These are phyloP conservation scores for Gadus macrocephalus DNA, from an alignment of 2,113 vertebrate species.

Conservation along the genomic window DNA sequence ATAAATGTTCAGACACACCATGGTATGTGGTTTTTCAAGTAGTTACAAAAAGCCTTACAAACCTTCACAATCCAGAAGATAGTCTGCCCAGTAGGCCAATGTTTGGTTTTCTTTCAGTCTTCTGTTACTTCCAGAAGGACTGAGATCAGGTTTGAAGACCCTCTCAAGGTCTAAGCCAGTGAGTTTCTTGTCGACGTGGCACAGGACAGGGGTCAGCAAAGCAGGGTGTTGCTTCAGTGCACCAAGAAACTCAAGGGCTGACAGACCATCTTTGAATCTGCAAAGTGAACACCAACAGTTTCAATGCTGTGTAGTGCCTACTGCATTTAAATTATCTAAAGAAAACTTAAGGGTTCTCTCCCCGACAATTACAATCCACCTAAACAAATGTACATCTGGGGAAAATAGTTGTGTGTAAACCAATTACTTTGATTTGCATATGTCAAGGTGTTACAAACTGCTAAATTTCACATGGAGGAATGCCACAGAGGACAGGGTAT, in stretches of 20 bases:
- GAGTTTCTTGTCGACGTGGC: constrained; percentile 26
- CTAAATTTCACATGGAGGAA: background rate
- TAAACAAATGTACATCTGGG: no score
- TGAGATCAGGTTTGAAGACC: constrained; percentile 34
- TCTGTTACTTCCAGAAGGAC: constrained; percentile 35
- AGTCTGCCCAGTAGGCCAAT: constrained; percentile 35
- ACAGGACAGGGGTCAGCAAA: constrained; percentile 30
- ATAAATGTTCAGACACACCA: no score
- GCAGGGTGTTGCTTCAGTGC: constrained; percentile 29
- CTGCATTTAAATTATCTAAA: no score
- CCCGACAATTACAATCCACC: no score
- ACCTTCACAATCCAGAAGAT: constrained; percentile 44
- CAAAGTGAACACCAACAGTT: constrained; percentile 6
- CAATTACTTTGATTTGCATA: no score
- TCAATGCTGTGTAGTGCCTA: no score
- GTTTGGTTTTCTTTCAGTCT: constrained; percentile 22
- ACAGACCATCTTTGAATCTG: constrained; percentile 38
- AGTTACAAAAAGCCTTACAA: constrained; percentile 10
- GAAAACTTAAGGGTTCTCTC: no score
- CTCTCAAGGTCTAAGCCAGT: constrained; percentile 9
- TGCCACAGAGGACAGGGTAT: no score
- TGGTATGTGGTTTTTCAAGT: no score
- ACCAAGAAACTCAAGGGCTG: constrained; percentile 21
- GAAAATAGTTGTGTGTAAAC: no score
- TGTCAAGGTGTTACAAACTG: no score